Conservation (phyloP, 2,888 invertebrate genomes). For the Patella depressa region DNA sequence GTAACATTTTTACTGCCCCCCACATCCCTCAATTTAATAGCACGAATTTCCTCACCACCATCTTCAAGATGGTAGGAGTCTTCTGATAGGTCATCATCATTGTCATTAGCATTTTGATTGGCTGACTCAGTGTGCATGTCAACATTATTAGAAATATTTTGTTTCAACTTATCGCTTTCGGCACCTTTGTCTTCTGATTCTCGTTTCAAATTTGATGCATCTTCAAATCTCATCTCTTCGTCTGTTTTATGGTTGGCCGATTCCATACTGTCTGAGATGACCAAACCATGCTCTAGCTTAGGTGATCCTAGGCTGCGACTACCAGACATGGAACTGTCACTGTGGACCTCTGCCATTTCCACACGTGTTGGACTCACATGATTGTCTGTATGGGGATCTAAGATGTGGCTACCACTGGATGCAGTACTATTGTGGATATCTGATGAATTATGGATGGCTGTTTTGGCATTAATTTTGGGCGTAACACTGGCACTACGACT, state of each 20-base stretch:
- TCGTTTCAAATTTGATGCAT: slow-evolving; percentile 29
- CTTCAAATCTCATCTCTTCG: slow-evolving; percentile 33
- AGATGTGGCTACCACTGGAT: slow-evolving; percentile 68
- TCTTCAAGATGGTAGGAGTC: slow-evolving; percentile 27
- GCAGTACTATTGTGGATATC: slow-evolving; percentile 65
- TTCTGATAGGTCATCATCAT: slow-evolving; percentile 55
- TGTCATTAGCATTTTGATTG: slow-evolving; percentile 70
- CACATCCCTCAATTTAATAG: slow-evolving; percentile 17
- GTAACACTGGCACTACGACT: slow-evolving; percentile 69
- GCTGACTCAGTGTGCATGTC: slow-evolving; percentile 55
- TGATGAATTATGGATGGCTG: slow-evolving; percentile 64
- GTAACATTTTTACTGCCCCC: slow-evolving; percentile 21
- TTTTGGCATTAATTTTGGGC: slow-evolving; percentile 64
- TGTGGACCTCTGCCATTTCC: slow-evolving; percentile 62
- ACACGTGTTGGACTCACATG: slow-evolving; percentile 44
- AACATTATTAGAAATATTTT: slow-evolving; percentile 28
- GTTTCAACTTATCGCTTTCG: slow-evolving; percentile 29
- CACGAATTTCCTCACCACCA: slow-evolving; percentile 18
- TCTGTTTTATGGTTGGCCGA: slow-evolving; percentile 32
- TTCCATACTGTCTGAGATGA: slow-evolving; percentile 39
- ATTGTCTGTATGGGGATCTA: slow-evolving; percentile 49
- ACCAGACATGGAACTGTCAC: slow-evolving; percentile 65
- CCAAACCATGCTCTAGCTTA: slow-evolving; percentile 52
- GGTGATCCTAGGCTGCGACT: slow-evolving; percentile 64
- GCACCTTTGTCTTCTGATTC: slow-evolving; percentile 47